Base-by-base conservation (phyloP, 2,797 vertebrate genomes). In the Catostomus latipinnis region DNA sequence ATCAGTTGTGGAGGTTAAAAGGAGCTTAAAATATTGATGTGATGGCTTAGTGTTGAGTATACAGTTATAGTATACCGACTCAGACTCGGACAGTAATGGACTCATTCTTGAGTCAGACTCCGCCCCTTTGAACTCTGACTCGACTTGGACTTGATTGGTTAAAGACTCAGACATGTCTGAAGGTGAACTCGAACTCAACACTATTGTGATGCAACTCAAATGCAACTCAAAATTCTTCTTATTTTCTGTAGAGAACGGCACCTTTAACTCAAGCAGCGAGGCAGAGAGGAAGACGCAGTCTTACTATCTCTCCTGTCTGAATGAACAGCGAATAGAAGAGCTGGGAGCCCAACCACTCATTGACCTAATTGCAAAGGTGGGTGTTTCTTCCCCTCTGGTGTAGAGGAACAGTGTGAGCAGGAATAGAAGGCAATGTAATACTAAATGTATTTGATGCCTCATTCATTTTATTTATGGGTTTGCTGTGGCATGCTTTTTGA, bases 211-310 rank as follows among this genome's bases (percentile, higher is more conserved):
- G n/a, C n/a, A 75, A 18, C n/a, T 71, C 52, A 71, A 57, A 71
- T 49, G 22, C 10, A 52, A 61, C 50, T 62, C 18, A 71, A 34
- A 53, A 71, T 6, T 22, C 4, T 8, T 14, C 1, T 4, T 49
- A 1, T 52, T 14, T 63, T 52, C 46, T 65, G 4, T 90, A 99
- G 97, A 99, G 89, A 99, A 98, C 0, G 63, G 94, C 80, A 98
- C 96, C 2, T 98, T 98, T 88, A 98, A 98, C 88, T 95, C 96
- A 54, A 98, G 95, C 93, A 98, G 98, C 0, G 98, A 99, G 74
- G 98, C 98, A 0, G 98, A 99, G 91, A 91, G 91, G 87, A 99
- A 99, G 92, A 96, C 98, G 0, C 96, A 96, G 90, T 93, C 93
- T 12, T 99, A 96, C 90, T 99, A 99, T 88, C 88, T 98, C 82